These are phyloP conservation scores for Ptychodera flava DNA, from an alignment of 35 echinoderm and acorn worm species.

Conservation along the genomic window DNA sequence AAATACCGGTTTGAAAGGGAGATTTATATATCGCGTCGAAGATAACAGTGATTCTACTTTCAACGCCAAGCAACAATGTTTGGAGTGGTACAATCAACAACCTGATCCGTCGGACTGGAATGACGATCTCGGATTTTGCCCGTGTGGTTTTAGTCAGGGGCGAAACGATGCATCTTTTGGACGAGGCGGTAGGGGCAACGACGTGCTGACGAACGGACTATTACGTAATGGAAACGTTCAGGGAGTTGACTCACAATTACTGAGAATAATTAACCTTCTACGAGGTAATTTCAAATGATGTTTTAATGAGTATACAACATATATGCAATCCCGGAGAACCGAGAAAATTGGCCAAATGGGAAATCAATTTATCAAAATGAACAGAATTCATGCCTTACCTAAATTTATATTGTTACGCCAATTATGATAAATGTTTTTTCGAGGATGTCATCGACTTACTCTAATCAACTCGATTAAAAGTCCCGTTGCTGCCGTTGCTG, in stretches of 20 bases:
- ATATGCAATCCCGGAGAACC: too few relatives aligned
- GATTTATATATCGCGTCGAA: conserved; percentile 77
- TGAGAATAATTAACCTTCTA: neutral
- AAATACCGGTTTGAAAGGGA: conserved; percentile 72
- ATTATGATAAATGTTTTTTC: too few relatives aligned
- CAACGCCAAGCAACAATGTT: conserved; percentile 60
- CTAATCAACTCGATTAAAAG: too few relatives aligned
- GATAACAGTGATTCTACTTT: conserved; percentile 45
- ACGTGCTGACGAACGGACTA: neutral
- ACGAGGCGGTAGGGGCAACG: neutral
- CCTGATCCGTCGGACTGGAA: conserved; percentile 59
- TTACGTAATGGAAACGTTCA: neutral
- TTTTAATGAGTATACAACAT: too few relatives aligned
- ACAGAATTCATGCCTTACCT: too few relatives aligned
- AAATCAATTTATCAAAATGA: too few relatives aligned
- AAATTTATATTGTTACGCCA: too few relatives aligned
- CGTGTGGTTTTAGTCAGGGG: conserved; percentile 70
- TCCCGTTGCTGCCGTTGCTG: too few relatives aligned
- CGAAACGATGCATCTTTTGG: conserved; percentile 43
- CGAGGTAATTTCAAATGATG: neutral
- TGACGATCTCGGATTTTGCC: conserved; percentile 54
- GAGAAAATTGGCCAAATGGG: too few relatives aligned
- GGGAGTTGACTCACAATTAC: neutral
- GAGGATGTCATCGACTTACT: too few relatives aligned
- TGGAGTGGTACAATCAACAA: conserved; percentile 67